Conservation (phyloP, 2,888 invertebrate species). For the Mythimna impura region DNA sequence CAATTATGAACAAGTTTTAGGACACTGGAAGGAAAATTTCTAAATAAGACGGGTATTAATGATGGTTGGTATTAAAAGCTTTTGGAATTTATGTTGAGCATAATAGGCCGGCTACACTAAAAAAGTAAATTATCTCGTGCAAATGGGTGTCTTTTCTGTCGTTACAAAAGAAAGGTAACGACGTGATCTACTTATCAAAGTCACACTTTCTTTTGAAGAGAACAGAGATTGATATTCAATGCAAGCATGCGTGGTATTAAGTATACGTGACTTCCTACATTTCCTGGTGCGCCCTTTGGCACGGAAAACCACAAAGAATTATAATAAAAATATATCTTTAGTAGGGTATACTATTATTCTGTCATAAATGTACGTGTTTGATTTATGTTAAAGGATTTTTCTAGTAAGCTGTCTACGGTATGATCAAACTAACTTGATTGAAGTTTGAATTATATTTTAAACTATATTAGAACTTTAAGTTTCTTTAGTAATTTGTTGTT, state of each 20-base stretch:
- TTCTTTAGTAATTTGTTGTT: background rate
- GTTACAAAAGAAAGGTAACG: slow-evolving; percentile 37
- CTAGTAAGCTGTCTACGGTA: background rate
- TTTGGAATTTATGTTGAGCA: slow-evolving; percentile 20
- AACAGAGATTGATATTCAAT: slow-evolving; percentile 66
- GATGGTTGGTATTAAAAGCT: slow-evolving; percentile 5
- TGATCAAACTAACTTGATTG: background rate
- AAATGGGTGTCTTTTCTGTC: slow-evolving; percentile 3
- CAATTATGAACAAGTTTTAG: slow-evolving; percentile 42
- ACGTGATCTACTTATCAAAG: slow-evolving; percentile 62
- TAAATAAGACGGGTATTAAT: slow-evolving; percentile 31
- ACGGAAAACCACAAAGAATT: slow-evolving; percentile 22
- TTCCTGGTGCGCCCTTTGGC: slow-evolving; percentile 49
- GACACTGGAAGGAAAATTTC: background rate
- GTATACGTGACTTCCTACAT: slow-evolving; percentile 62
- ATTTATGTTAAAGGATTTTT: background rate
- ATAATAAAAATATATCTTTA: slow-evolving; percentile 1
- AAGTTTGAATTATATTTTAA: background rate
- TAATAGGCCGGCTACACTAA: slow-evolving; percentile 3
- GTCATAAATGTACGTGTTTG: background rate
- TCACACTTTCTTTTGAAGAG: slow-evolving; percentile 57
- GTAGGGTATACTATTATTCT: background rate
- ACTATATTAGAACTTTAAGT: background rate
- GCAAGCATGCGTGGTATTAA: slow-evolving; percentile 67
- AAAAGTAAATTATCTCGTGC: background rate